Conservation (phyloP, 1,140 invertebrate genomes). For the Papilio xuthus region DNA sequence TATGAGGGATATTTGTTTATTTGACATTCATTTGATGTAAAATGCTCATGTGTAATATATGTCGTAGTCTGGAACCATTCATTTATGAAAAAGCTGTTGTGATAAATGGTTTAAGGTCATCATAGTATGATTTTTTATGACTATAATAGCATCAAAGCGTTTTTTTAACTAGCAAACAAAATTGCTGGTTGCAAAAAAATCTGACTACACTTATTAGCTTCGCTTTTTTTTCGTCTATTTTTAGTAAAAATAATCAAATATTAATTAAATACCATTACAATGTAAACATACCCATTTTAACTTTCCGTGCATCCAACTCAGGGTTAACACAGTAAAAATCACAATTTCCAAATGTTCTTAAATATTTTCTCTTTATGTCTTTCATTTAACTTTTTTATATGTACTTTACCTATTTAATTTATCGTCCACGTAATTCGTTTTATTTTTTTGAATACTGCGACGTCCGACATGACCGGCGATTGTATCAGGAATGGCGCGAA, state of each 20-base stretch:
- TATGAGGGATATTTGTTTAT: too few relatives aligned
- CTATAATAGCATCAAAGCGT: too few relatives aligned
- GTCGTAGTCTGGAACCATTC: too few relatives aligned
- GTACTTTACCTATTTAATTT: slow-evolving; percentile 21
- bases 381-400: slow-evolving; percentile 13
- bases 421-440: slow-evolving; percentile 31
- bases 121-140: too few relatives aligned
- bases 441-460: slow-evolving; percentile 17
- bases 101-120: too few relatives aligned
- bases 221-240: too few relatives aligned
- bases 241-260: too few relatives aligned
- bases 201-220: neutral
- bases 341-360: slow-evolving; percentile 23
- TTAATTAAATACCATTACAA: neutral
- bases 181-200: too few relatives aligned
- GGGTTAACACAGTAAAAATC: slow-evolving; percentile 27
- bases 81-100: too few relatives aligned
- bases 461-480: slow-evolving; percentile 36
- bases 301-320: slow-evolving; percentile 29
- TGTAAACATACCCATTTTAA: slow-evolving; percentile 33
- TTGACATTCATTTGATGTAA: too few relatives aligned
- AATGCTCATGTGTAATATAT: too few relatives aligned
- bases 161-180: neutral
- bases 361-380: neutral
- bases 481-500: slow-evolving; percentile 37